Base-by-base conservation (phyloP, 2,888 invertebrate species). In the Tetragnatha montana region DNA sequence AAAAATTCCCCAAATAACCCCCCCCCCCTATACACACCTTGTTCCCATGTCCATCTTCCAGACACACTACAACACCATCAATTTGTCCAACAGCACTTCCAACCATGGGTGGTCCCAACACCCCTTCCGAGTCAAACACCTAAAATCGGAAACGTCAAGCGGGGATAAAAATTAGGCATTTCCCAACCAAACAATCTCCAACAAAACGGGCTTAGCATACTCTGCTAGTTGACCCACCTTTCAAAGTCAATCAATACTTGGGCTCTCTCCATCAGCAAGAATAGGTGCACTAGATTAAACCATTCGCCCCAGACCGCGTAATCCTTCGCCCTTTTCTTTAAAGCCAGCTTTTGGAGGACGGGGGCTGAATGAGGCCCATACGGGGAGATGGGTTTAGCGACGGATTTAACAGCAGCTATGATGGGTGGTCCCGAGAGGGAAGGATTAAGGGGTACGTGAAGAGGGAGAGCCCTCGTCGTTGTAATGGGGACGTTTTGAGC, bases 261-360 rank as follows among this genome's bases (percentile, higher is more conserved):
- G 73, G 22, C 21, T 81, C 74, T 12, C 8, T 68, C n/a, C 35
- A 35, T 35, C 19, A 49, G 82, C 68, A 78, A 82, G 88, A 51
- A 76, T 22, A 73, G 68, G 14, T 17, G 17, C 4, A 35, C 2
- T 17, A 85, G 85, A 83, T 88, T 82, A 82, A 76, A 21, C 74
- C 73, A 47, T 86, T 81, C 17, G 60, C 60, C 84, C 21, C 17
- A 60, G 60, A 60, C 12, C 17, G 12, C 10, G 60, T 85, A 85
- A 78, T 85, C 76, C 84, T 74, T 50, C 60, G 70, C 47, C 76
- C 69, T 68, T 71, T 71, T 50, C 74, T 60, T 81, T 73, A 89
- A 85, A 76, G 70, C 69, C 81, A 47, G 17, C 80, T 82, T 83
- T 51, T n/a, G 78, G 78, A 73, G 78, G 21, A 60, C 35, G 60